Conservation (phyloP, 2,888 invertebrate genomes). For the Melanophora roralis region DNA sequence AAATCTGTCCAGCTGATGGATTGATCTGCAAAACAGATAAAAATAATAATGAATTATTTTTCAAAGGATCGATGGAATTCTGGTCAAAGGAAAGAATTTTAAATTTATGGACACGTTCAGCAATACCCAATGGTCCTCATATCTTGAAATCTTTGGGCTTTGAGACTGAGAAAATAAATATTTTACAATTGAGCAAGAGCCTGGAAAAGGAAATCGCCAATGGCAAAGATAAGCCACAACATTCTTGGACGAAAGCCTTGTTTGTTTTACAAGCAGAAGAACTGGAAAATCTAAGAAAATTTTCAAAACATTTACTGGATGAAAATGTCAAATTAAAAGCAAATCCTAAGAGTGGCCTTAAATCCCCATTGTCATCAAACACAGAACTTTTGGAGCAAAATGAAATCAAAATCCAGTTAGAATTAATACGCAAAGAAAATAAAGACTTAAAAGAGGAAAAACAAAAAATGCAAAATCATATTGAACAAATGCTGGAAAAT, state of each 20-base stretch:
- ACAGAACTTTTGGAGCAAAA: conserved; percentile 82
- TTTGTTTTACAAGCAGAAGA: conserved; percentile 83
- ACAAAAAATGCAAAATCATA: conserved; percentile 80
- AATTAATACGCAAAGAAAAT: conserved; percentile 81
- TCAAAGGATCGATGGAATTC: conserved; percentile 69
- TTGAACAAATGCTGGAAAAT: conserved; percentile 79
- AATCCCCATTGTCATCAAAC: conserved; percentile 82
- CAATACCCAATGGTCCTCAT: conserved; percentile 81
- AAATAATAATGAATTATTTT: too few relatives aligned
- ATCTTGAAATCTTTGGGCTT: conserved; percentile 84
- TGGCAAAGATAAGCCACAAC: conserved; percentile 74
- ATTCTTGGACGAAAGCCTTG: conserved; percentile 79
- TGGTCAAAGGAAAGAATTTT: conserved; percentile 79
- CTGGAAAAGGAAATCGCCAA: conserved; percentile 83
- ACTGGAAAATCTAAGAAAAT: conserved; percentile 79
- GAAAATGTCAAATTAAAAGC: conserved; percentile 89
- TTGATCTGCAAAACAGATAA: too few relatives aligned
- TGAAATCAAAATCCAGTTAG: conserved; percentile 82
- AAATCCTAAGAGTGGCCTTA: conserved; percentile 89
- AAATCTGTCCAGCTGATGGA: too few relatives aligned
- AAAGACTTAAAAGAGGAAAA: conserved; percentile 82
- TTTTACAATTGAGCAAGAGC: conserved; percentile 81
- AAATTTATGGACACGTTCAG: conserved; percentile 85
- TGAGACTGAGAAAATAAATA: conserved; percentile 79
- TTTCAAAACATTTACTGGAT: conserved; percentile 82